Percentiles rank a stretch among this genome's conserved stretches.
Evolutionary conservation across 2,113 vertebrate genomes (phyloP).

Genomic region (Manacus vitellinus): DNA sequence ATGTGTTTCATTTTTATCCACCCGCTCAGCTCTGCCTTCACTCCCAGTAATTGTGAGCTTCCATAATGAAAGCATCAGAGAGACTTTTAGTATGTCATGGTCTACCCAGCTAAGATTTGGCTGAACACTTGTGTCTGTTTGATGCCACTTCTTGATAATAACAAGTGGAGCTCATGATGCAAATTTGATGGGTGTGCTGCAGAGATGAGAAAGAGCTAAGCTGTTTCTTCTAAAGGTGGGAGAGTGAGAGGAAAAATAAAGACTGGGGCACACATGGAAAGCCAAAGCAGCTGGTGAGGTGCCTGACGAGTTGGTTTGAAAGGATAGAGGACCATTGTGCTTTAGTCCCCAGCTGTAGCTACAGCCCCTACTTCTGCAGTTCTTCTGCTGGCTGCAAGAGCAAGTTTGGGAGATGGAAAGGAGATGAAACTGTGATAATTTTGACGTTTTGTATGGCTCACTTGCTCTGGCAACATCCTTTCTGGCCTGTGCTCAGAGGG

Average conservation of each 20-base stretch:
- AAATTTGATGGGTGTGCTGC: background rate
- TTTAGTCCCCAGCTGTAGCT: background rate
- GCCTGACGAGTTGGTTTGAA: background rate
- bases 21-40: background rate
- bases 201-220: background rate
- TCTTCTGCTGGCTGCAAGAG: background rate
- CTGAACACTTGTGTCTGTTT: background rate
- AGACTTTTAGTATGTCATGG: background rate
- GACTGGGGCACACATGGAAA: background rate
- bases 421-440: background rate
- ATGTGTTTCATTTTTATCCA: background rate
- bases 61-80: background rate
- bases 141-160: background rate
- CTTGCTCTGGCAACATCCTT: background rate
- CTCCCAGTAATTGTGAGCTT: background rate
- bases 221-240: background rate
- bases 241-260: background rate
- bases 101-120: background rate
- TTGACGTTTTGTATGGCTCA: accelerated
- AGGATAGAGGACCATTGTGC: background rate
- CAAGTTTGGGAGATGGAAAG: background rate
- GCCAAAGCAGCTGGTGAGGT: background rate
- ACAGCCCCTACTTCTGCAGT: background rate
- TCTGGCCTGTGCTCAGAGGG: background rate
- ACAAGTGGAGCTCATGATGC: background rate